Percentiles rank a stretch among this genome's conserved stretches.
Conservation (phyloP, 2,888 invertebrate genomes). For the Pterostichus madidus region DNA sequence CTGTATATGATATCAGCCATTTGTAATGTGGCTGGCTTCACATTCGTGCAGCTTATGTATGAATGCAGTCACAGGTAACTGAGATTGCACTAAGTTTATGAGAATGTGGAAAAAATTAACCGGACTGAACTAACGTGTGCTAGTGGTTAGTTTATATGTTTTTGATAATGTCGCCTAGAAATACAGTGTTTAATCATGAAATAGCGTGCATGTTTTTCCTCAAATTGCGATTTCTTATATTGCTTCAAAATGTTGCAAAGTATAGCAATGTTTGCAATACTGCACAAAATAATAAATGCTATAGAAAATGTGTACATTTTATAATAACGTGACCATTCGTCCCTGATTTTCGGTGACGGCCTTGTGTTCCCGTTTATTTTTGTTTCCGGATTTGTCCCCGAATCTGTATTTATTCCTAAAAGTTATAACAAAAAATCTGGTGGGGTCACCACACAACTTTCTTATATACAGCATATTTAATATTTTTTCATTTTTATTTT, state of each 20-base stretch:
- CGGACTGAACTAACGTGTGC: constrained; percentile 20
- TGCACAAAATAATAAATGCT: too few relatives aligned
- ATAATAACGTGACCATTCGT: too few relatives aligned
- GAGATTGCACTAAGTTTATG: constrained; percentile 31
- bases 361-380: too few relatives aligned
- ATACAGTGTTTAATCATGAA: constrained; percentile 42
- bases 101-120: constrained; percentile 36
- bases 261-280: neutral
- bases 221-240: neutral
- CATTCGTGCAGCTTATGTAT: constrained; percentile 34
- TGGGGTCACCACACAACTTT: too few relatives aligned
- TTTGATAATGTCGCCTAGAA: constrained; percentile 35
- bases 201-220: constrained; percentile 4
- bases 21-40: constrained; percentile 23
- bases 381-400: too few relatives aligned
- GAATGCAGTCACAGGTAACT: constrained; percentile 12
- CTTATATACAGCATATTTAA: too few relatives aligned
- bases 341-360: too few relatives aligned
- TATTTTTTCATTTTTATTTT: too few relatives aligned
- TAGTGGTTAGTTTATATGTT: constrained; percentile 32
- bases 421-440: too few relatives aligned
- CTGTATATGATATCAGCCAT: constrained; percentile 1
- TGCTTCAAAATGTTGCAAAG: neutral
- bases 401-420: too few relatives aligned
- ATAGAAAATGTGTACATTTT: too few relatives aligned